Percentiles rank a stretch among this genome's conserved stretches.
These are phyloP conservation scores for Acipenser transmontanus DNA, from an alignment of 2,797 vertebrate genomes.

Conservation along the genomic window DNA sequence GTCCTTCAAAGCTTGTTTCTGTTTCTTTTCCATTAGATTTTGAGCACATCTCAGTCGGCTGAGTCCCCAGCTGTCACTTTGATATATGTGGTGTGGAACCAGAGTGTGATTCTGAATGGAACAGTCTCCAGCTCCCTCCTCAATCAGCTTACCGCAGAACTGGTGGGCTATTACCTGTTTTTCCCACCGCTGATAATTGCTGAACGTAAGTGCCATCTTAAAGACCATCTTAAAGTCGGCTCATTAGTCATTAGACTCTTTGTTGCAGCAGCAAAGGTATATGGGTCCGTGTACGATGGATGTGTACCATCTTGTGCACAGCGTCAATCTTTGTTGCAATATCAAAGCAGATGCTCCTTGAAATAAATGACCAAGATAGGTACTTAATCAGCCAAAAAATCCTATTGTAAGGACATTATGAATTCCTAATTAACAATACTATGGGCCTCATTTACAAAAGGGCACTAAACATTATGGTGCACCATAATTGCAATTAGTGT, in stretches of 20 bases:
- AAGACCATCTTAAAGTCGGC: no score
- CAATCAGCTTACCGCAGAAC: constrained; percentile 85
- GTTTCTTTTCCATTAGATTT: constrained; percentile 61
- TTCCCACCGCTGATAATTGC: constrained; percentile 89
- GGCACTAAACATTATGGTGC: no score
- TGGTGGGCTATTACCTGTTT: constrained; percentile 95
- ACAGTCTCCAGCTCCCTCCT: constrained; percentile 86
- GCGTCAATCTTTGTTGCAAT: no score
- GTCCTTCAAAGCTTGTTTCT: background rate
- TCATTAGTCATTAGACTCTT: no score
- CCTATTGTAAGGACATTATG: no score
- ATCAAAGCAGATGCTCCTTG: constrained; percentile 30
- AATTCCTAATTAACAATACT: no score
- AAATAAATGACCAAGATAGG: constrained; percentile 38
- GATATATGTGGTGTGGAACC: constrained; percentile 85
- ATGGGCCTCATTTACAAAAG: no score
- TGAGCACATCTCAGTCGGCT: constrained; percentile 72
- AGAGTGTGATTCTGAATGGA: constrained; percentile 78
- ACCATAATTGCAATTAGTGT: no score
- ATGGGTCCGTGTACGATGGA: no score
- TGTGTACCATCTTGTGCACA: no score
- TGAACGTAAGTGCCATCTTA: constrained; percentile 73
- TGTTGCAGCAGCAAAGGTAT: no score
- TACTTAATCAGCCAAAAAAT: constrained; percentile 53
- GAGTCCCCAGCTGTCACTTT: constrained; percentile 79